Percentiles rank a stretch among this genome's conserved stretches.
These are phyloP conservation scores for Sisyra terminalis DNA, from an alignment of 2,888 invertebrate species.

Conservation along the genomic window DNA sequence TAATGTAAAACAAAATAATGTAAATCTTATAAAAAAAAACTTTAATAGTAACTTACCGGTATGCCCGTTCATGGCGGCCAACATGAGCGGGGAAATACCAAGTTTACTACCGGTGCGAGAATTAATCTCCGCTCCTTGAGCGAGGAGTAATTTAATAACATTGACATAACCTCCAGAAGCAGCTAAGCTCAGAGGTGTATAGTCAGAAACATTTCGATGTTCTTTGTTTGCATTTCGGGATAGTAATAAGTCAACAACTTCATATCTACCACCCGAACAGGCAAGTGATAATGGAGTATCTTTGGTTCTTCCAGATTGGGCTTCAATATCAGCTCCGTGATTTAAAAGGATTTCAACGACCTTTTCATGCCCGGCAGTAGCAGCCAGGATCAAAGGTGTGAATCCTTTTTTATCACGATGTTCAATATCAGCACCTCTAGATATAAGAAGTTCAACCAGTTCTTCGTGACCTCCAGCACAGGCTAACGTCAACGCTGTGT, in stretches of 20 bases:
- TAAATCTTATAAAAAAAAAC: background rate
- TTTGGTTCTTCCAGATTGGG: constrained; percentile 97
- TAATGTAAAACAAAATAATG: background rate
- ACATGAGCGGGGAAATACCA: constrained; percentile 96
- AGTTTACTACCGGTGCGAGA: constrained; percentile 92
- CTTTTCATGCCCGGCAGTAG: constrained; percentile 87
- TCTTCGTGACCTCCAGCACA: constrained; percentile 96
- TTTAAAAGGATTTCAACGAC: constrained; percentile 87
- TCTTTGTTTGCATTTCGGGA: constrained; percentile 88
- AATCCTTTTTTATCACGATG: constrained; percentile 98
- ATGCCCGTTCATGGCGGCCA: constrained; percentile 98
- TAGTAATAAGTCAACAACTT: constrained; percentile 83
- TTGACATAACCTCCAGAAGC: constrained; percentile 98
- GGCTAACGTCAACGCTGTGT: constrained; percentile 93
- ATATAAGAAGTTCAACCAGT: constrained; percentile 79
- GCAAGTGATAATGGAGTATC: constrained; percentile 95
- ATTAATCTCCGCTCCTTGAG: constrained; percentile 95
- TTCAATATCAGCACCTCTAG: constrained; percentile 89
- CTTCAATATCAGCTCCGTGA: constrained; percentile 93
- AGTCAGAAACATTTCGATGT: constrained; percentile 97
- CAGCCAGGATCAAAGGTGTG: constrained; percentile 91
- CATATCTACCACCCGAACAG: constrained; percentile 93
- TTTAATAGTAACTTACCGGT: constrained; percentile 27
- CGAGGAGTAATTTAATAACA: constrained; percentile 85
- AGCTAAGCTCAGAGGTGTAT: constrained; percentile 95